Evolutionary conservation across 2,888 invertebrate genomes (phyloP), one percentile per base, ranked within the genome.

Genomic region (Yponomeuta sedellus): DNA sequence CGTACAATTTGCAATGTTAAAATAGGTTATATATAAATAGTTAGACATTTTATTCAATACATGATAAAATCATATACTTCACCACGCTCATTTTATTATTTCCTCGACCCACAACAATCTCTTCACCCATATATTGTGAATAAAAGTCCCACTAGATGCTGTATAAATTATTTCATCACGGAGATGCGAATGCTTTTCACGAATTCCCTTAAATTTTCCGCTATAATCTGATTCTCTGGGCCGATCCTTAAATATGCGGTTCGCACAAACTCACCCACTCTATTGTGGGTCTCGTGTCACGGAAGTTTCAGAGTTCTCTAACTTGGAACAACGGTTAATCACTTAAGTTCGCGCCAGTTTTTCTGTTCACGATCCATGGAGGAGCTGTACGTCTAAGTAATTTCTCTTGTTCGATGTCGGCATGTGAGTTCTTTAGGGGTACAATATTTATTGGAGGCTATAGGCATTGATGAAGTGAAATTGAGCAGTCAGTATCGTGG

Each of bases 281-380:
- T 52, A 52, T 52, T 52, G 44, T 52, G 44, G 44, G 44, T 52
- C 44, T 12, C 44, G 16, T 52, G 44, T 52, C 44, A 52, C 44
- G 44, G 44, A 52, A 52, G 16, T 52, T 52, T 52, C 44, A 16
- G 44, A 52, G 44, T 52, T 16, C 44, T 52, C 16, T 16, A 52
- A 52, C 44, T 52, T 52, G 44, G 44, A 52, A 52, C 44, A 52
- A 52, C 44, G 44, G 44, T 52, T 52, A 52, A 52, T 52, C 44
- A 52, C 44, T 52, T 52, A 52, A 52, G 44, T 52, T 52, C 44
- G 16, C 16, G 44, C 2, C 44, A 52, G 44, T 52, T 52, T 52
- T 52, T 52, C 44, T 12, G 16, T 52, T 52, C 16, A 52, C 16
- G 16, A 16, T 5, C 34, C 34, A 34, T 8, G 34, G 10, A 12